Conservation (phyloP, 2,797 vertebrate genomes). For the Nasua narica region DNA sequence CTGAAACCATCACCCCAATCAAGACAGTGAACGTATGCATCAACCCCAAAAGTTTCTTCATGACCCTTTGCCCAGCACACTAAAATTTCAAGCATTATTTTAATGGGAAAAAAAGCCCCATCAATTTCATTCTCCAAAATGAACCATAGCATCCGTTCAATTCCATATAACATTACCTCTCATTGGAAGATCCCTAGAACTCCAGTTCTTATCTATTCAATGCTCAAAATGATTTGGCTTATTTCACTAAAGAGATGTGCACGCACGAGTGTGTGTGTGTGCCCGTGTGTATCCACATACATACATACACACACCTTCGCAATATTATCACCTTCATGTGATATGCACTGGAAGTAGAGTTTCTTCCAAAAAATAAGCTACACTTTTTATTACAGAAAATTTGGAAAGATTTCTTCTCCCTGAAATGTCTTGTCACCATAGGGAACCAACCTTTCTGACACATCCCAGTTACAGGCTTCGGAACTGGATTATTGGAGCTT, state of each 20-base stretch:
- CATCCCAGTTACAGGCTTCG: neutral
- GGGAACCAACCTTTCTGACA: conserved; percentile 1
- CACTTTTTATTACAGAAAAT: neutral
- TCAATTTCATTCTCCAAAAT: neutral
- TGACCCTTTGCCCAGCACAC: neutral
- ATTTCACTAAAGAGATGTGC: neutral
- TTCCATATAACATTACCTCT: neutral
- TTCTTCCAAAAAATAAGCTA: neutral
- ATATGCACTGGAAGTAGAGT: neutral
- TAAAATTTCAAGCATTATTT: neutral
- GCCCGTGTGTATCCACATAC: neutral
- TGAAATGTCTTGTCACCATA: neutral
- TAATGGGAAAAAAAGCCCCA: neutral
- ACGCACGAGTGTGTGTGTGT: neutral
- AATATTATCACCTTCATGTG: neutral
- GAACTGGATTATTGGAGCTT: conserved; percentile 4
- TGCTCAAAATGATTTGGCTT: neutral
- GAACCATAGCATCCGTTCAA: neutral
- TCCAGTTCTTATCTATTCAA: neutral
- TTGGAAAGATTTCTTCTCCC: neutral
- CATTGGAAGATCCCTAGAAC: neutral
- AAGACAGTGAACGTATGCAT: neutral
- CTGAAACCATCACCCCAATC: neutral
- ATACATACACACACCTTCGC: neutral
- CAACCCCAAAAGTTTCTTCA: neutral